phyloP scores from a whole-genome alignment of 2,113 vertebrate genomes.

The Odontophorus gujanensis region DNA sequence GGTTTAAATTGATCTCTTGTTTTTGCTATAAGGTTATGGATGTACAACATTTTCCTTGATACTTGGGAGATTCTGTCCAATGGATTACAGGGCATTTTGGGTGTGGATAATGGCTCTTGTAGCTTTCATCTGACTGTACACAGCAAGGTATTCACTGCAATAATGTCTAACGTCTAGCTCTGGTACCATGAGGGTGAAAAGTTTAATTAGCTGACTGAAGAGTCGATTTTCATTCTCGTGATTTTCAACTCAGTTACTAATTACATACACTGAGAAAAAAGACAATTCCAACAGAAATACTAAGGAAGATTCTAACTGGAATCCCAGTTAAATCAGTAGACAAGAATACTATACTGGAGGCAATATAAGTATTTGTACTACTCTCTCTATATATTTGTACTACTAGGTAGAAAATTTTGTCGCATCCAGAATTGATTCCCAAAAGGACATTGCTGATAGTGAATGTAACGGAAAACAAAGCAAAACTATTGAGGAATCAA shows the following conservation, averaged over 20 bases:
- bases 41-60: background rate
- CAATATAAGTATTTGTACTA: background rate
- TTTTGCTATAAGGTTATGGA: background rate
- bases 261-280: background rate
- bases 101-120: background rate
- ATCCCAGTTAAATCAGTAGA: background rate
- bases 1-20: background rate
- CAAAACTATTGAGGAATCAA: background rate
- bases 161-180: background rate
- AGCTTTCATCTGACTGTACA: background rate
- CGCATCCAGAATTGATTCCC: background rate
- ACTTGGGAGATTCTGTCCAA: background rate
- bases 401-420: background rate
- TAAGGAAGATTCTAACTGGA: background rate
- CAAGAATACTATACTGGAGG: background rate
- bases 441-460: background rate
- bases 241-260: background rate
- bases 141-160: background rate
- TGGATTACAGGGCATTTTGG: background rate
- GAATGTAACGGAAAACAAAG: background rate
- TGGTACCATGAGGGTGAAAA: background rate
- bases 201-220: background rate
- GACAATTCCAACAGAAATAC: background rate
- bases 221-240: background rate
- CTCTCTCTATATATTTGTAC: background rate